Conservation (phyloP, 2,888 invertebrate species). For the Lathronympha strigana region DNA sequence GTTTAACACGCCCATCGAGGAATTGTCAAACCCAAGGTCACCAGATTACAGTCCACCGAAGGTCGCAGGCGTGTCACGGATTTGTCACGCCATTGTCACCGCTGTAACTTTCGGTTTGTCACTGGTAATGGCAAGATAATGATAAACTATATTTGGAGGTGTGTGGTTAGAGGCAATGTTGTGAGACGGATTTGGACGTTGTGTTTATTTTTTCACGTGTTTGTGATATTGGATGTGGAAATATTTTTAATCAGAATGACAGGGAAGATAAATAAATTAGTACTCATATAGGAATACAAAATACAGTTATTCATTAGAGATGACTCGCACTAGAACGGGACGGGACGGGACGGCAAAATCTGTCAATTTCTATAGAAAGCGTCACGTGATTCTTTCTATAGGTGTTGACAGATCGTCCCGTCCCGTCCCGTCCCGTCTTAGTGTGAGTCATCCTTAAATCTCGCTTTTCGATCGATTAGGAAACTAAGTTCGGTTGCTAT, state of each 20-base stretch:
- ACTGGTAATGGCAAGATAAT: conserved; percentile 26
- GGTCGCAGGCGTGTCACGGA: conserved; percentile 29
- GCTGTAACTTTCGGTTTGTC: conserved; percentile 9
- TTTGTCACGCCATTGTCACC: conserved; percentile 22
- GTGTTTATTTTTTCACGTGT: background rate
- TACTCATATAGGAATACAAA: no score
- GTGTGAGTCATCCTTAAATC: no score
- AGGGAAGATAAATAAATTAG: background rate
- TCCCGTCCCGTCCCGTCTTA: no score
- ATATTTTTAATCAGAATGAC: background rate
- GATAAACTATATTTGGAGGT: conserved; percentile 27
- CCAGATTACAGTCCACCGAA: conserved; percentile 22
- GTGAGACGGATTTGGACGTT: background rate
- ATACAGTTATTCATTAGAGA: no score
- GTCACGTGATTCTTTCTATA: no score
- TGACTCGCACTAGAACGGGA: no score
- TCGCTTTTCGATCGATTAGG: background rate
- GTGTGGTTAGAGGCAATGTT: conserved; percentile 16
- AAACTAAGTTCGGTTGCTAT: background rate
- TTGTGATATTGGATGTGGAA: background rate
- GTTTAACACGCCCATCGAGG: conserved; percentile 14
- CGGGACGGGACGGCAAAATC: no score
- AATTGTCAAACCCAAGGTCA: conserved; percentile 26
- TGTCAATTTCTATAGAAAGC: no score
- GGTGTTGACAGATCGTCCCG: no score